phyloP scores from a whole-genome alignment of 2,888 invertebrate species.

The Notodonta dromedarius region DNA sequence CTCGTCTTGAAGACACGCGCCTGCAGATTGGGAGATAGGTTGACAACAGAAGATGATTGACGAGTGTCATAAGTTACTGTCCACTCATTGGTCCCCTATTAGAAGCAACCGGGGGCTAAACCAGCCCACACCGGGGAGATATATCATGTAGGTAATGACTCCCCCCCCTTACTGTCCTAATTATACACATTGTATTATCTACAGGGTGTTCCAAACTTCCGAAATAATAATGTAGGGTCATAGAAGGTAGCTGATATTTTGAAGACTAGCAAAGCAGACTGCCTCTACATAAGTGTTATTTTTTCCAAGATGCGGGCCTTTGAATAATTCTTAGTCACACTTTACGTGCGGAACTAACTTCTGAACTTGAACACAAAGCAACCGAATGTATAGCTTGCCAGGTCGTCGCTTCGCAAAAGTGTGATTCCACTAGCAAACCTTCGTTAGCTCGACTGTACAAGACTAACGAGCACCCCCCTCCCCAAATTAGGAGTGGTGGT shows the following conservation, averaged over 20 bases:
- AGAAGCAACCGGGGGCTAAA: background rate
- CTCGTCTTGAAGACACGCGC: too few species aligned
- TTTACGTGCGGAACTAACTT: too few species aligned
- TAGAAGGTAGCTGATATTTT: too few species aligned
- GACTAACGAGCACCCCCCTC: background rate
- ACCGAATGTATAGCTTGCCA: too few species aligned
- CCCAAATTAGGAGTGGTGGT: conserved; percentile 6
- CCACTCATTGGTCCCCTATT: background rate
- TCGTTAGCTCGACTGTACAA: background rate
- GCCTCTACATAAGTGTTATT: too few species aligned
- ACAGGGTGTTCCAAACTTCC: background rate
- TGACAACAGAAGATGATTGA: background rate
- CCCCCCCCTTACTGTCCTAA: background rate
- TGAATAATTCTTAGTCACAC: too few species aligned
- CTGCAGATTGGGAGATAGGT: background rate
- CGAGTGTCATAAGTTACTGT: background rate
- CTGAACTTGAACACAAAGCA: too few species aligned
- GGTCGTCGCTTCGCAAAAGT: too few species aligned
- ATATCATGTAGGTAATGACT: background rate
- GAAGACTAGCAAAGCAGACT: too few species aligned
- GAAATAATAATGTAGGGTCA: too few species aligned
- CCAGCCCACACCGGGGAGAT: background rate
- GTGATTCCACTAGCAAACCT: background rate
- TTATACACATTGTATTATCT: background rate
- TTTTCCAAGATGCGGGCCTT: too few species aligned